These are phyloP conservation scores for Holacanthella duospinosa DNA, from an alignment of 2,888 invertebrate species.

Conservation along the genomic window DNA sequence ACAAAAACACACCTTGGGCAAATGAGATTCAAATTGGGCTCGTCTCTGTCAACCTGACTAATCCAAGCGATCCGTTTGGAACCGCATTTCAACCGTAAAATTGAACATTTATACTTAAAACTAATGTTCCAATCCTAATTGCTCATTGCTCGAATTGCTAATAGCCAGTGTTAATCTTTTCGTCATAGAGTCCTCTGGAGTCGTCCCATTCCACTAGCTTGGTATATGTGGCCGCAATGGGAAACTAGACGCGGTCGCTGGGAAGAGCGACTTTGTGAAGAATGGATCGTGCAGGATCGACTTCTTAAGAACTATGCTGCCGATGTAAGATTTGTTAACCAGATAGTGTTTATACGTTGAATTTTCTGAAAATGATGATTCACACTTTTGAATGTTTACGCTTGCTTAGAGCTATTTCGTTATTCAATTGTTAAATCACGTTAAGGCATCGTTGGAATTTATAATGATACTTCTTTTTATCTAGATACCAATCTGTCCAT, in stretches of 20 bases:
- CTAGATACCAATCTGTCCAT: constrained; percentile 64
- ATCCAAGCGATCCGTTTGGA: constrained; percentile 56
- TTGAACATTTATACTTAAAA: background rate
- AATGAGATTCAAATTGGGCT: constrained; percentile 70
- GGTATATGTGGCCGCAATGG: constrained; percentile 90
- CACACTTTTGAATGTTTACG: no score
- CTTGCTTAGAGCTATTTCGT: background rate
- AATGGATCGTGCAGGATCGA: constrained; percentile 79
- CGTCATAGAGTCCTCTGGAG: constrained; percentile 65
- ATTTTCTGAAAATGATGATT: no score
- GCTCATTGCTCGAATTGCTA: no score
- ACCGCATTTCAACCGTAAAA: constrained; percentile 62
- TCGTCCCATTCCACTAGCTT: constrained; percentile 77
- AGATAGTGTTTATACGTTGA: no score
- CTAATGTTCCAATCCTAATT: background rate
- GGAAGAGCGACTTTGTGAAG: constrained; percentile 73
- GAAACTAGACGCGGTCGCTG: constrained; percentile 70
- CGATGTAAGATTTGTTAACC: constrained; percentile 46
- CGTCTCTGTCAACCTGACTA: constrained; percentile 74
- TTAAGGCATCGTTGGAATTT: no score
- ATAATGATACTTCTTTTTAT: constrained; percentile 10
- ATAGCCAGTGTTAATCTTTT: constrained; percentile 9
- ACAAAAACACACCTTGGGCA: constrained; percentile 52
- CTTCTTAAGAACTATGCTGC: constrained; percentile 72
- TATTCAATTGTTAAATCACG: background rate